Evolutionary conservation across 2,888 invertebrate species (phyloP).

Genomic region (Cepaea hortensis): DNA sequence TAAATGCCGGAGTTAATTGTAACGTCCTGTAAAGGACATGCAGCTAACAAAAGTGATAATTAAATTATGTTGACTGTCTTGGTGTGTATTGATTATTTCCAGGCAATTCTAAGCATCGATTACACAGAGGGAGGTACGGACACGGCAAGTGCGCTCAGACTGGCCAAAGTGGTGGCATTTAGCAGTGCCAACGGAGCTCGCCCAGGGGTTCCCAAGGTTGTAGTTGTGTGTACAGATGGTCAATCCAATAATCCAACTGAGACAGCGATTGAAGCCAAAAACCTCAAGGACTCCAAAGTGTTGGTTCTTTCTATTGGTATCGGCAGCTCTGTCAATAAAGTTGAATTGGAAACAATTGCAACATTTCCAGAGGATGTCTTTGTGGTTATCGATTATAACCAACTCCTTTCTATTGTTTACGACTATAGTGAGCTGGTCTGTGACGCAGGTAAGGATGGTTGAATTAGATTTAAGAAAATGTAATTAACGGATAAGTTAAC

Average conservation of each 20-base stretch:
- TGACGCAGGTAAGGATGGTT: not conserved
- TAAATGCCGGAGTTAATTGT: no score
- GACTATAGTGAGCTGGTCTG: slow-evolving; percentile 9
- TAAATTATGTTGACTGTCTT: no score
- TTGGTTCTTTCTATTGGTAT: slow-evolving; percentile 21
- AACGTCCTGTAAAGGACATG: no score
- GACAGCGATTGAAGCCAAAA: slow-evolving; percentile 2
- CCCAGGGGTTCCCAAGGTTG: not conserved
- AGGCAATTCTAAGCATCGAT: not conserved
- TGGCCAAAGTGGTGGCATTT: not conserved
- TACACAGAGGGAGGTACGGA: slow-evolving; percentile 10
- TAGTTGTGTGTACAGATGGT: slow-evolving; percentile 15
- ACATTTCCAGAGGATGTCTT: slow-evolving; percentile 9
- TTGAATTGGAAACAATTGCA: slow-evolving; percentile 9
- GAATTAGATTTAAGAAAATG: not conserved
- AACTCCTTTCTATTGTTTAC: not conserved
- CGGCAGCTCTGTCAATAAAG: not conserved
- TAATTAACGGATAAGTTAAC: not conserved
- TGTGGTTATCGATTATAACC: not conserved
- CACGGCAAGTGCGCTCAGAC: not conserved
- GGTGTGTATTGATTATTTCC: not conserved
- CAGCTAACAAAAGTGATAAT: no score
- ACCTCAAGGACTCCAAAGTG: not conserved
- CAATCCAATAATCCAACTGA: not conserved
- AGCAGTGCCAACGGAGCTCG: not conserved